Evolutionary conservation across 2,888 invertebrate species (phyloP), one percentile per base, ranked within the genome.

Genomic region (Nomada ferruginata): DNA sequence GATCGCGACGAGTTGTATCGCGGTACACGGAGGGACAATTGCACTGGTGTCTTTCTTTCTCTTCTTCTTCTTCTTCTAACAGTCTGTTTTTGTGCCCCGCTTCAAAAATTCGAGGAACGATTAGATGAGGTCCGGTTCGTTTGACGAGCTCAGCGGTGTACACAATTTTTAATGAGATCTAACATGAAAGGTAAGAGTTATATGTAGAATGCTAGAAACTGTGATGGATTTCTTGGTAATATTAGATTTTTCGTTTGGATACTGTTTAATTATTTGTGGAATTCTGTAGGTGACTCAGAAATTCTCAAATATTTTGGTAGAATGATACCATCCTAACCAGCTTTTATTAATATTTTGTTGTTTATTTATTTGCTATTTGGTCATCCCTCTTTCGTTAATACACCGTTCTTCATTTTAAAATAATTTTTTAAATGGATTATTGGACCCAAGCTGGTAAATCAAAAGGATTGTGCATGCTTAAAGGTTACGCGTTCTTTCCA

Each of bases 401-500:
- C 7, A 36, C 1, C 5, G 36, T 36, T 36, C 36, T 7, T 36
- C 7, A 23, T 23, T 23, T 23, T 23, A 23, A 1, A 23, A 23
- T 23, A 23, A 23, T 36, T 72, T 65, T 23, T 5, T 63, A 66
- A 71, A 4, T 9, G n/a, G 52, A 78, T 36, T 50, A 50, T 2
- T 26, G 29, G 60, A 63, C n/a, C 47, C 2, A 66, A 72, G 63
- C 26, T 59, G n/a, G 9, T 57, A 73, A 69, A 60, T 77, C 70
- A 59, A 55, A 53, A 26, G 55, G 59, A 76, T 60, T 50, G 47
- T 29, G 53, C 10, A 53, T 20, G 65, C 23, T 53, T 66, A 84
- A 85, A 85, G 79, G 79, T 83, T 66, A 74, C 60, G 57, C 50
- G 69, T 68, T 79, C 59, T 82, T 75, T 68, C 59, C n/a, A n/a